A percentile compares a stretch with the other conserved stretches of the same genome.
phyloP scores from a whole-genome alignment of 2,113 vertebrate species.

The Dasyprocta punctata region DNA sequence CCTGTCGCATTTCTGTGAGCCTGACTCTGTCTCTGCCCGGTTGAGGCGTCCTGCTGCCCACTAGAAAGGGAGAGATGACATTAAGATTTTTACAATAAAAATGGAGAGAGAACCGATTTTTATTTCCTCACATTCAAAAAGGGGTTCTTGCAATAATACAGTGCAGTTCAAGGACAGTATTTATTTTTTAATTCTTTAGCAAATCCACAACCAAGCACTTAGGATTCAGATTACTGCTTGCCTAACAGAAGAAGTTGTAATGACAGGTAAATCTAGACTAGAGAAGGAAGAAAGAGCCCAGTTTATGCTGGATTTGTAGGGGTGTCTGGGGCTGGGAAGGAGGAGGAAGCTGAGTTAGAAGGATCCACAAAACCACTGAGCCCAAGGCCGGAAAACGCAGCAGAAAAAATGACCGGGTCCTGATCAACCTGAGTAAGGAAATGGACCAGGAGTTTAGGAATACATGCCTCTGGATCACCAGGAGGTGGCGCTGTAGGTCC shows the following conservation, averaged over 20 bases:
- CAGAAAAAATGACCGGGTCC: neutral
- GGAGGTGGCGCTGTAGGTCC: too few species aligned
- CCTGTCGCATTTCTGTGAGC: neutral
- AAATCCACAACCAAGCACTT: neutral
- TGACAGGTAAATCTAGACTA: neutral
- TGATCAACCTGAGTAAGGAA: neutral
- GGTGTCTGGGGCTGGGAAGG: neutral
- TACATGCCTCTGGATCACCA: rapidly evolving
- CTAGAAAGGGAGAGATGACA: neutral
- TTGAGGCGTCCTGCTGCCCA: neutral
- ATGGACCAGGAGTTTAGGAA: neutral
- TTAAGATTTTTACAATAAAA: neutral
- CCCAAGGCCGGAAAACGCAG: neutral
- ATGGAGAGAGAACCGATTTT: neutral
- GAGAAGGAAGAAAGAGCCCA: neutral
- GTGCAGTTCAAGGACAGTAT: neutral
- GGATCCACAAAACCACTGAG: neutral
- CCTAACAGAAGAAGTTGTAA: neutral
- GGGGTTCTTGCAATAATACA: neutral
- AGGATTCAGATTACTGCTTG: neutral
- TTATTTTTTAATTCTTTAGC: neutral
- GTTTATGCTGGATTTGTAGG: neutral
- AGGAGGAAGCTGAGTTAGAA: neutral
- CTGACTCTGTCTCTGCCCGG: neutral
- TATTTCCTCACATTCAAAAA: neutral